Base-by-base conservation (phyloP, 1,140 invertebrate genomes). In the Cardiocondyla obscurior region DNA sequence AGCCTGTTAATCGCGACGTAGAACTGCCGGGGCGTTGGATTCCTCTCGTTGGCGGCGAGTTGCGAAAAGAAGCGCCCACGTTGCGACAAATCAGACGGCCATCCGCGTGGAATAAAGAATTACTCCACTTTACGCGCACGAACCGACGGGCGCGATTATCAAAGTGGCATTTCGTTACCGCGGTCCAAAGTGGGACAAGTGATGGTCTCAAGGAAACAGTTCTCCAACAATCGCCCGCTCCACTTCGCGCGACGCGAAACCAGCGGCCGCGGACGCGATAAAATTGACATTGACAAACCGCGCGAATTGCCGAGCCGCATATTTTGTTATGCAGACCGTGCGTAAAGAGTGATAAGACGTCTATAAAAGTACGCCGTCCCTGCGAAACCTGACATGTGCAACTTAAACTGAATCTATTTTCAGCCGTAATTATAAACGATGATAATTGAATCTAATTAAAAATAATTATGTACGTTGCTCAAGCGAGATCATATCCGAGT, bases 141-240 rank as follows among this genome's bases (percentile, higher is more conserved):
- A 60, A 8, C 3, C 57, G 30, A 65, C 19, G 39, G 39, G 2
- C 55, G 25, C 42, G 36, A 51, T 67, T 65, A 53, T 39, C 46
- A 77, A 36, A 55, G 22, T 44, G 16, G 22, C 16, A 33, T 62
- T 62, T 76, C 53, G 36, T 53, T 14, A 5, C 49, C 19, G 22
- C 42, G 55, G 5, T 2, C 58, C 58, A 7, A 77, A 77, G 46
- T 77, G 33, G 73, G 30, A 39, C 33, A 65, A n/a, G 30, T n/a
- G 28, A 51, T 12, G 3, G 14, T 55, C n/a, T 62, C 46, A 65
- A 51, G 19, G 36, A 39, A 49, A 77, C 44, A 36, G 5, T 51
- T 10, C 12, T 62, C 14, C 14, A 12, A 49, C 72, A 46, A 44
- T 51, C 16, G n/a, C 25, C 53, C 39, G 28, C 36, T 33, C n/a